Evolutionary conservation across 2,888 invertebrate species (phyloP).

Genomic region (Mactromeris polynyma): DNA sequence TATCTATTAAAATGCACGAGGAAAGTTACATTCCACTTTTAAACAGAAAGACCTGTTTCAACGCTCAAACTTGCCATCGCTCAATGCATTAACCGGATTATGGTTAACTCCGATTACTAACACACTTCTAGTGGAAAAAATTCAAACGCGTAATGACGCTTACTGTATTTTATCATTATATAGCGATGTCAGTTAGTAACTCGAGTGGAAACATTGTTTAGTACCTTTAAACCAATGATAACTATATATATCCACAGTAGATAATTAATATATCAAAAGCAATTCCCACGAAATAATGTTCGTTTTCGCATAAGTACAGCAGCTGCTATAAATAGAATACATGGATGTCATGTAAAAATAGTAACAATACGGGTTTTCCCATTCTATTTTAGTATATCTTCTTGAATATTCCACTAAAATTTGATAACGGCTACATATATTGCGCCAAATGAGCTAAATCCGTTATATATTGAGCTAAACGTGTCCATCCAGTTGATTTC

Average conservation of each 20-base stretch:
- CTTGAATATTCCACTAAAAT: too few relatives aligned
- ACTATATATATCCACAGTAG: not conserved
- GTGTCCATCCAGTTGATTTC: too few relatives aligned
- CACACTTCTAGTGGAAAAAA: not conserved
- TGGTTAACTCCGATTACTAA: not conserved
- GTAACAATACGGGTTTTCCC: constrained; percentile 33
- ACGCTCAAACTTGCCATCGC: too few relatives aligned
- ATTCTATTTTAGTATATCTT: not conserved
- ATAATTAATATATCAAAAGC: not conserved
- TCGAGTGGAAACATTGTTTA: not conserved
- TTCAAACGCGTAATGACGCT: not conserved
- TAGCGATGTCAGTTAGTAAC: not conserved
- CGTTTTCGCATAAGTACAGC: not conserved
- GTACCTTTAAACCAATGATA: not conserved
- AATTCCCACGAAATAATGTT: not conserved
- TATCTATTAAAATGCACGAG: too few relatives aligned
- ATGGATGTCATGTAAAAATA: not conserved
- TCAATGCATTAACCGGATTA: not conserved
- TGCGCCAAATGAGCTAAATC: too few relatives aligned
- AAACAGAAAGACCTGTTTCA: too few relatives aligned
- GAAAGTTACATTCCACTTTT: too few relatives aligned
- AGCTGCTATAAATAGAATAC: not conserved
- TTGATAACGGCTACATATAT: too few relatives aligned
- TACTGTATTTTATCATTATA: not conserved
- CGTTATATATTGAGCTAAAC: too few relatives aligned